A percentile compares a stretch with the other conserved stretches of the same genome.
Conservation (phyloP, 37 sponge, comb jelly and placozoan genomes). For the Cladorhizidae sp. region DNA sequence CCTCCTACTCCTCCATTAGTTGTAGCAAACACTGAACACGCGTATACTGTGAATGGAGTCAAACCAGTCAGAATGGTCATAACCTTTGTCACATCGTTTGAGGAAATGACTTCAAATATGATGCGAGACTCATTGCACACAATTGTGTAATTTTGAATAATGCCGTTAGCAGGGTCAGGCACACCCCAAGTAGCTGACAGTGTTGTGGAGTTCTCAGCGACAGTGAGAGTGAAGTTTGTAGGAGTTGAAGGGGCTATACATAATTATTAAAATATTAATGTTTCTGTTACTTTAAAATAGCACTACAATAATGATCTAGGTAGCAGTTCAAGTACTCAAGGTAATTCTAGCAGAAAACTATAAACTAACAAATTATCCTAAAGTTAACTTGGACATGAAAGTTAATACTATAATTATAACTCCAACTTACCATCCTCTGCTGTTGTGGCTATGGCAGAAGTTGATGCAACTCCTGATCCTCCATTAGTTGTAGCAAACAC, state of each 20-base stretch:
- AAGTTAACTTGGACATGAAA: no score
- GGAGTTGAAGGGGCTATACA: constrained; percentile 4
- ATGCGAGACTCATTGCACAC: not conserved
- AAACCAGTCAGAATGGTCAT: constrained; percentile 36
- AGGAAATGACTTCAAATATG: no score
- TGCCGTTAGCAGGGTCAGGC: constrained; percentile 41
- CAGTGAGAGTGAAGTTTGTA: not conserved
- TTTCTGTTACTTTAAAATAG: no score
- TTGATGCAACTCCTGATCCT: constrained; percentile 42
- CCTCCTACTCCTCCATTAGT: constrained; percentile 56
- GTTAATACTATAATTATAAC: no score
- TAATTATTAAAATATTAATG: no score
- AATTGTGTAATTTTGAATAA: constrained; percentile 43
- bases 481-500: constrained; percentile 58
- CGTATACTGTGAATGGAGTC: constrained; percentile 49
- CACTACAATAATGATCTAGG: no score
- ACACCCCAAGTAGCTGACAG: constrained; percentile 26
- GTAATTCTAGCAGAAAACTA: no score
- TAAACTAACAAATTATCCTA: no score
- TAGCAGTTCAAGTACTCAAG: no score
- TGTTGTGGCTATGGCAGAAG: constrained; percentile 14
- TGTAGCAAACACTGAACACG: constrained; percentile 50
- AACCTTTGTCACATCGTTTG: no score
- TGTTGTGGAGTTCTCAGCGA: not conserved
- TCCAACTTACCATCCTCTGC: constrained; percentile 33